phyloP scores from a whole-genome alignment of 1,140 invertebrate species.

The Zaprionus ornatus region DNA sequence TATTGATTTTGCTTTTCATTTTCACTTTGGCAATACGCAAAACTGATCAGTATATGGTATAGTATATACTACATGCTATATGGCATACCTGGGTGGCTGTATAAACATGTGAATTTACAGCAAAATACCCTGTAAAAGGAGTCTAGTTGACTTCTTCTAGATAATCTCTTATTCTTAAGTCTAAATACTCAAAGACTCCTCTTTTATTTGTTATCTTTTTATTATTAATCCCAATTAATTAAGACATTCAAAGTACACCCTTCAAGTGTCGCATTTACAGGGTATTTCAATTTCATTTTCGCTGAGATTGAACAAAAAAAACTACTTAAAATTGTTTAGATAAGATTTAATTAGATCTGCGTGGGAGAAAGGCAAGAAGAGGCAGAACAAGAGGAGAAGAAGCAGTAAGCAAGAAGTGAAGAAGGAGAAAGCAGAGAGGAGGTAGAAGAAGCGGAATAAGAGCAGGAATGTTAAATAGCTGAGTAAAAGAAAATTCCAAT shows the following conservation, averaged over 20 bases:
- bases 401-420: background rate
- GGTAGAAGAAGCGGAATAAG: background rate
- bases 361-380: constrained; percentile 5
- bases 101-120: background rate
- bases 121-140: no score
- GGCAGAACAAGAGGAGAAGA: constrained; percentile 10
- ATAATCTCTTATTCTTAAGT: no score
- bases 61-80: background rate
- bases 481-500: constrained; percentile 9
- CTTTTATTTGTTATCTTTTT: no score
- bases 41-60: background rate
- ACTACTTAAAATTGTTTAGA: constrained; percentile 56
- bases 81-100: background rate
- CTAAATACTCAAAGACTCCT: no score
- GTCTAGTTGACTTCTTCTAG: no score
- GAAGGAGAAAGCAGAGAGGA: background rate
- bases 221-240: no score
- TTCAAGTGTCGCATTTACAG: background rate
- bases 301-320: constrained; percentile 39
- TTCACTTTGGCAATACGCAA: constrained; percentile 13
- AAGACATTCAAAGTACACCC: no score
- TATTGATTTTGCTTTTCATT: constrained; percentile 60
- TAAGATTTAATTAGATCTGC: constrained; percentile 57
- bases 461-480: background rate
- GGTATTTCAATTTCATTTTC: constrained; percentile 1